A percentile compares a stretch with the other conserved stretches of the same genome.
phyloP scores from a whole-genome alignment of 2,113 vertebrate species.

The Thomomys bottae region DNA sequence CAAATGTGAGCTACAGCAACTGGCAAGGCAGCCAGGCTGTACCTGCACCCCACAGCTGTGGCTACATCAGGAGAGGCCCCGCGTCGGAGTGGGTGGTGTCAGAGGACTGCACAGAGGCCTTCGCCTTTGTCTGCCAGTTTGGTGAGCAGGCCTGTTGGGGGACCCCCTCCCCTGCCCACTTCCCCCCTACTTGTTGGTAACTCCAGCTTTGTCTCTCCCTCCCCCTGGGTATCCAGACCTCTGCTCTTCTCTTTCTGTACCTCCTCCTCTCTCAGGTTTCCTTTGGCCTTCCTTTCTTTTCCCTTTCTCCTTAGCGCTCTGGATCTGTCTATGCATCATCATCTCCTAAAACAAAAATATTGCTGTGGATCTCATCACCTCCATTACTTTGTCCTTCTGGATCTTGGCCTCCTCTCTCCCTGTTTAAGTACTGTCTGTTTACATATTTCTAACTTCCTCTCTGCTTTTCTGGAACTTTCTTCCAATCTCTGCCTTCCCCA shows the following conservation, averaged over 20 bases:
- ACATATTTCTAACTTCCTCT: not conserved
- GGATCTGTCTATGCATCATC: not conserved
- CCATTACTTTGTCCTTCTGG: too few relatives aligned
- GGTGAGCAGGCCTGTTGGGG: constrained; percentile 82
- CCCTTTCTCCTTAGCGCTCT: not conserved
- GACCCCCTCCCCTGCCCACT: too few relatives aligned
- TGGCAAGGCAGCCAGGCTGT: constrained; percentile 84
- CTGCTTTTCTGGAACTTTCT: not conserved
- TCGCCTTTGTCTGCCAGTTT: constrained; percentile 93
- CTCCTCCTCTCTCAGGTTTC: not conserved
- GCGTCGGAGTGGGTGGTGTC: constrained; percentile 89
- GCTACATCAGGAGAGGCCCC: constrained; percentile 87
- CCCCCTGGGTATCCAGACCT: too few relatives aligned
- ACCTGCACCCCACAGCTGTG: constrained; percentile 82
- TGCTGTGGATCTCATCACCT: not conserved
- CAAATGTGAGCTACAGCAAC: constrained; percentile 90
- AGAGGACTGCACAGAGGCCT: constrained; percentile 90
- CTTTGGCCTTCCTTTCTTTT: not conserved
- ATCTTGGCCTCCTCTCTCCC: not conserved
- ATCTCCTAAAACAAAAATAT: too few relatives aligned
- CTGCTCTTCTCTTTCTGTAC: not conserved
- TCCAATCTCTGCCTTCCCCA: not conserved
- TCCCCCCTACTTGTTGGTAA: too few relatives aligned
- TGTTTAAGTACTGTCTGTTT: not conserved
- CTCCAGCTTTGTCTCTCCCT: too few relatives aligned